Conservation (phyloP, 2,113 vertebrate species). For the Plecturocebus donacophilus region DNA sequence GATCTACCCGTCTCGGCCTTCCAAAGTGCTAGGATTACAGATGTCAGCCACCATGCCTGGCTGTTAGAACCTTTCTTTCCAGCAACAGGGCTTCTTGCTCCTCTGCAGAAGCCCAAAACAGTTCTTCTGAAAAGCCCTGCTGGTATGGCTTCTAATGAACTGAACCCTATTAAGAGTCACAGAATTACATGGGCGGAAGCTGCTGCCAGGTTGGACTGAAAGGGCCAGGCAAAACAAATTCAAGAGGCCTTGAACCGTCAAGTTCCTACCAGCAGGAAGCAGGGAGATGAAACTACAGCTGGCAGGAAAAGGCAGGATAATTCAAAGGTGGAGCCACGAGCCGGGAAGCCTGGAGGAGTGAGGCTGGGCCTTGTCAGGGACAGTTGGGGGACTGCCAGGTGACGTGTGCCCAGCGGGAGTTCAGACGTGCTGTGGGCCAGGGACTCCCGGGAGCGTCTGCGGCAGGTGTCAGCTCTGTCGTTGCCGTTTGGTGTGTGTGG, state of each 20-base stretch:
- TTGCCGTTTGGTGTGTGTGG: rapidly evolving
- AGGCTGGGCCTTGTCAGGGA: too few relatives aligned
- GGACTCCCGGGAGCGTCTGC: background rate
- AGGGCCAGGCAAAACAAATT: too few relatives aligned
- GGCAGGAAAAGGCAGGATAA: too few relatives aligned
- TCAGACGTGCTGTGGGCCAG: background rate
- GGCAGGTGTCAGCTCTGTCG: rapidly evolving
- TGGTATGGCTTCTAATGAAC: background rate
- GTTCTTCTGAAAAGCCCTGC: background rate
- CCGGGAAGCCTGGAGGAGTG: background rate
- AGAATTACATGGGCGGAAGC: background rate
- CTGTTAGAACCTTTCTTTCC: too few relatives aligned
- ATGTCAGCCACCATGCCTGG: too few relatives aligned
- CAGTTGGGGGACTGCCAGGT: rapidly evolving
- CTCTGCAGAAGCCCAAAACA: background rate
- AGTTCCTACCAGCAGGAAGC: background rate
- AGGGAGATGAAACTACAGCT: background rate
- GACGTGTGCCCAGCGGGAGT: background rate
- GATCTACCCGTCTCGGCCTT: too few relatives aligned
- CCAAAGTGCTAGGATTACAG: too few relatives aligned
- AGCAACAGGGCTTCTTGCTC: background rate
- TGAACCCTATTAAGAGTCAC: background rate
- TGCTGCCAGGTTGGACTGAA: background rate
- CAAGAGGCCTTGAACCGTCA: too few relatives aligned
- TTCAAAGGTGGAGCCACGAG: background rate